A percentile compares a stretch with the other conserved stretches of the same genome.
Evolutionary conservation across 30 jellyfish, hydroid and myxozoan species (phyloP).

Genomic region (Nemopilema nomurai): DNA sequence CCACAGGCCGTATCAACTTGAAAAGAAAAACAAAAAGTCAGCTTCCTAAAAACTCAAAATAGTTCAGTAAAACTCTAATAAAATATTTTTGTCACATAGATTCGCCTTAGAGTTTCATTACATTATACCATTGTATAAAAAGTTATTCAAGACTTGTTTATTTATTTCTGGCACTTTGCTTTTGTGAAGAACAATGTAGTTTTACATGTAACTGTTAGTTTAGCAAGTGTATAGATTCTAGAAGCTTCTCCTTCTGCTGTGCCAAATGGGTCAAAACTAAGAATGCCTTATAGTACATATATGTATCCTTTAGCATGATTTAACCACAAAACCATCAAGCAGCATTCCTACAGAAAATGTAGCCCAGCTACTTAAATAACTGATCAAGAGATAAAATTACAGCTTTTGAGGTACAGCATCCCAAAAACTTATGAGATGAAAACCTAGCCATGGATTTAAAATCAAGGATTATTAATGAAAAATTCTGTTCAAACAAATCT

Average conservation of each 20-base stretch:
- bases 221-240: too few relatives aligned
- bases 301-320: neutral
- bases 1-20: conserved; percentile 74
- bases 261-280: neutral
- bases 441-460: neutral
- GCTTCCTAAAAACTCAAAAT: neutral
- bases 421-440: neutral
- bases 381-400: neutral
- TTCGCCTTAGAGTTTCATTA: too few relatives aligned
- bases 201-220: too few relatives aligned
- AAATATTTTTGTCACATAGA: too few relatives aligned
- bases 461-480: neutral
- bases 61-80: too few relatives aligned
- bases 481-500: neutral
- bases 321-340: neutral
- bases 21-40: neutral
- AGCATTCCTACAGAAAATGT: neutral
- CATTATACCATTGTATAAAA: too few relatives aligned
- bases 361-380: neutral
- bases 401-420: neutral
- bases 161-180: too few relatives aligned
- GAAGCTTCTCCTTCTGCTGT: neutral
- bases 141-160: too few relatives aligned
- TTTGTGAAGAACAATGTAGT: too few relatives aligned
- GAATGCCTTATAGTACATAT: neutral